Evolutionary conservation across 2,113 vertebrate species (phyloP).

Genomic region (Pterocles burchelli): DNA sequence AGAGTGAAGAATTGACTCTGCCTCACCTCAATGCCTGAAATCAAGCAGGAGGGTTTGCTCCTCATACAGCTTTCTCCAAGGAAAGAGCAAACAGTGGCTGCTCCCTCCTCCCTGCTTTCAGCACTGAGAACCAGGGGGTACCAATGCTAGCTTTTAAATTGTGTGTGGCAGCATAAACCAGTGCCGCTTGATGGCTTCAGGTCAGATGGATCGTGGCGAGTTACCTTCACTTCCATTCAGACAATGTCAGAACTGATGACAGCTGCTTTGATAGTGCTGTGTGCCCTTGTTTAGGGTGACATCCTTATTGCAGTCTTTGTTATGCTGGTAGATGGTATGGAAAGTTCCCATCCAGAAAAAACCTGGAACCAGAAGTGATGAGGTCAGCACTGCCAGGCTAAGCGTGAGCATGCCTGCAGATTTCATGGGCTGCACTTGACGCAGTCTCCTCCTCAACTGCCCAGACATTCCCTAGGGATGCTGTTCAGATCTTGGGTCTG

Average conservation of each 20-base stretch:
- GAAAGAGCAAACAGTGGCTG: not conserved
- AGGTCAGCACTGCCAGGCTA: not conserved
- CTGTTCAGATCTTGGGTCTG: not conserved
- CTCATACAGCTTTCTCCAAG: not conserved
- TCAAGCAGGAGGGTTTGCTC: not conserved
- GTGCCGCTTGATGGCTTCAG: rapidly evolving
- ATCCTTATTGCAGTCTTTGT: not conserved
- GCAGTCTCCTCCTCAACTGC: not conserved
- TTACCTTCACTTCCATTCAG: not conserved
- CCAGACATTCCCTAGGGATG: not conserved
- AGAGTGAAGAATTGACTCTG: not conserved
- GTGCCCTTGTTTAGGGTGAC: not conserved
- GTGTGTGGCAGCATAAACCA: not conserved
- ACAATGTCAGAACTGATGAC: not conserved
- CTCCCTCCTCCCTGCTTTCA: not conserved
- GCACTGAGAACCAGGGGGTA: no score
- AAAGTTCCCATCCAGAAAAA: not conserved
- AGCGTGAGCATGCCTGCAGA: rapidly evolving
- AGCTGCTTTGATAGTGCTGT: not conserved
- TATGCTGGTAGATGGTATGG: not conserved
- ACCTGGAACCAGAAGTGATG: not conserved
- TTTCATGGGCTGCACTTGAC: rapidly evolving
- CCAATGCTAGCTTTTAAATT: not conserved
- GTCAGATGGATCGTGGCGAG: rapidly evolving
- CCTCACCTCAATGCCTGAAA: not conserved